phyloP scores from a whole-genome alignment of 92 coral and sea anemone genomes.

The Epizoanthus illoricatus region DNA sequence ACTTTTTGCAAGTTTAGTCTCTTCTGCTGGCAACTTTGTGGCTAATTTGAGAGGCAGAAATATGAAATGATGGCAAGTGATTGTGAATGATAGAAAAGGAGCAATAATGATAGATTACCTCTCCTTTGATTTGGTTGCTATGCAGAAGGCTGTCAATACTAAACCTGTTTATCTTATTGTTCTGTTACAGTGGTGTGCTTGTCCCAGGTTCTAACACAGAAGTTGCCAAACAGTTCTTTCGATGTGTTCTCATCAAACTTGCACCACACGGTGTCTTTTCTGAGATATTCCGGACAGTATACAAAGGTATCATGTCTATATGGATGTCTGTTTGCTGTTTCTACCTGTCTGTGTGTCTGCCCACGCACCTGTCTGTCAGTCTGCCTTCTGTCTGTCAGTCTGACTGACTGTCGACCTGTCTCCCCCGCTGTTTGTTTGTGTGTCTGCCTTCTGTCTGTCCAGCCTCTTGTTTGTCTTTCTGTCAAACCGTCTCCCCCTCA shows the following conservation, averaged over 20 bases:
- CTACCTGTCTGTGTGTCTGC: too few species aligned
- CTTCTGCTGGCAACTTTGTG: too few species aligned
- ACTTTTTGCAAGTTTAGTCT: too few species aligned
- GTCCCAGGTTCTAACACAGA: constrained; percentile 97
- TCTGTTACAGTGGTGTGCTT: constrained; percentile 65
- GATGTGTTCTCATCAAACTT: constrained; percentile 94
- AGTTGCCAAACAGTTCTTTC: constrained; percentile 88
- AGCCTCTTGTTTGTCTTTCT: neutral
- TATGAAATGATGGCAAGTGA: too few species aligned
- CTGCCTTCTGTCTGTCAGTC: neutral
- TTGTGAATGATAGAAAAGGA: too few species aligned
- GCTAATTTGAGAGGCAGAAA: too few species aligned
- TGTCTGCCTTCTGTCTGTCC: neutral
- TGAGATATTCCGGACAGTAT: constrained; percentile 83
- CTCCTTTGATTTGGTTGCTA: too few species aligned
- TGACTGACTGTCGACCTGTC: neutral
- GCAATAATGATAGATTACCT: too few species aligned
- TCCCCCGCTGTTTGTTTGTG: neutral
- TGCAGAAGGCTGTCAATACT: too few species aligned
- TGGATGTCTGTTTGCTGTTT: neutral
- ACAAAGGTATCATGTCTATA: constrained; percentile 62
- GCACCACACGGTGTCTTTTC: constrained; percentile 98
- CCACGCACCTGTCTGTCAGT: neutral
- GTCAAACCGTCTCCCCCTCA: too few species aligned
- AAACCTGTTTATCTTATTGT: neutral